These are phyloP conservation scores for Drosophila mimica DNA, from an alignment of 2,888 invertebrate genomes.

Conservation along the genomic window DNA sequence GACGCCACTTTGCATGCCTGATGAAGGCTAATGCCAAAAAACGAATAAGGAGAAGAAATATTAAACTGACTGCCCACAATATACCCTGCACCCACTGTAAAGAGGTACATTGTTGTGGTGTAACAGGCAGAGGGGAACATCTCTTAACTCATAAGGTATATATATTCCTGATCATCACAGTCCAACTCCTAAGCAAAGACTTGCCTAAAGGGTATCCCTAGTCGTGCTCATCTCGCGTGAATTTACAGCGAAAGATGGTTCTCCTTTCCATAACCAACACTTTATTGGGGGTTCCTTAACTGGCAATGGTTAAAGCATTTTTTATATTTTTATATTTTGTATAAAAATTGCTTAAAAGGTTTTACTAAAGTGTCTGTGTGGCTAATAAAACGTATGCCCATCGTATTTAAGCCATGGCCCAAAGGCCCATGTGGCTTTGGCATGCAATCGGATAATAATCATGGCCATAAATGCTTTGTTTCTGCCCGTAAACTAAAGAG, in stretches of 20 bases:
- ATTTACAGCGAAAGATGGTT: slow-evolving; percentile 19
- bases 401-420: slow-evolving; percentile 18
- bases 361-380: slow-evolving; percentile 47
- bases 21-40: slow-evolving; percentile 53
- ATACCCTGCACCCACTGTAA: neutral
- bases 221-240: neutral
- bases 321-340: slow-evolving; percentile 41
- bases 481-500: neutral
- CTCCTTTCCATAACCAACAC: slow-evolving; percentile 17
- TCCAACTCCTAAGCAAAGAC: neutral
- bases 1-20: slow-evolving; percentile 49
- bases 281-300: slow-evolving; percentile 23
- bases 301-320: slow-evolving; percentile 36
- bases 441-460: slow-evolving; percentile 28
- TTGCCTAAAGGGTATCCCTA: neutral
- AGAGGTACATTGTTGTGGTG: neutral
- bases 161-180: neutral
- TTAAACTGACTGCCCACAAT: neutral
- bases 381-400: slow-evolving; percentile 44
- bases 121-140: neutral
- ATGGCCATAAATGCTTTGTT: slow-evolving; percentile 13
- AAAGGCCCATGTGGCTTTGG: slow-evolving; percentile 8
- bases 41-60: neutral
- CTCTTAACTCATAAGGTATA: neutral
- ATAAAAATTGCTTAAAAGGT: slow-evolving; percentile 51